phyloP scores from a whole-genome alignment of 2,797 vertebrate species.

The Coreius guichenoti region DNA sequence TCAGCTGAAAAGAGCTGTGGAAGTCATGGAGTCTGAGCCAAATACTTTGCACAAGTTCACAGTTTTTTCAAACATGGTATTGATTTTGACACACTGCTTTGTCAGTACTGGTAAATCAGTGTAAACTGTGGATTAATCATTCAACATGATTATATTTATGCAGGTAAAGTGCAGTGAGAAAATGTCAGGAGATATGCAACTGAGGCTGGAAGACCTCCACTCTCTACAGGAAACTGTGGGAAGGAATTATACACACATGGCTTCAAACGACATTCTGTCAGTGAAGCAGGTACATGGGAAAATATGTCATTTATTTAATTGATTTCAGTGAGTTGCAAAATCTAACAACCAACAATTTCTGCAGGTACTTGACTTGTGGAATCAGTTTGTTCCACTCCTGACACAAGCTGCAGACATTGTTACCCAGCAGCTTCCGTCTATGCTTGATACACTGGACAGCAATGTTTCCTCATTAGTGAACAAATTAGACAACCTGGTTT shows the following conservation, averaged over 20 bases:
- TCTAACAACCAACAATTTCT: constrained; percentile 31
- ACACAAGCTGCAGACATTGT: constrained; percentile 74
- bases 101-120: neutral
- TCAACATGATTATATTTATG: constrained; percentile 26
- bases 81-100: constrained; percentile 12
- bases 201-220: constrained; percentile 72
- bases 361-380: constrained; percentile 79
- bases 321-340: constrained; percentile 3
- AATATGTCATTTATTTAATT: neutral
- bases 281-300: constrained; percentile 75
- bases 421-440: constrained; percentile 65
- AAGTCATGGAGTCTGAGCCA: constrained; percentile 70
- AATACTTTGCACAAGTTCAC: constrained; percentile 72
- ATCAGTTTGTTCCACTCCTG: constrained; percentile 73
- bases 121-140: constrained; percentile 1
- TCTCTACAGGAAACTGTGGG: constrained; percentile 74
- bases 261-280: constrained; percentile 65
- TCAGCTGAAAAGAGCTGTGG: constrained; percentile 70
- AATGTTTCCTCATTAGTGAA: constrained; percentile 66
- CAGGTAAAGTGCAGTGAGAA: constrained; percentile 77
- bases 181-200: constrained; percentile 66
- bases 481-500: constrained; percentile 72
- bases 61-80: constrained; percentile 78
- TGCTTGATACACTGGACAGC: constrained; percentile 70
- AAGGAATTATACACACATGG: constrained; percentile 68